Evolutionary conservation across 2,797 vertebrate genomes (phyloP), one percentile per base, ranked within the genome.

Genomic region (Phylloscopus collybita): DNA sequence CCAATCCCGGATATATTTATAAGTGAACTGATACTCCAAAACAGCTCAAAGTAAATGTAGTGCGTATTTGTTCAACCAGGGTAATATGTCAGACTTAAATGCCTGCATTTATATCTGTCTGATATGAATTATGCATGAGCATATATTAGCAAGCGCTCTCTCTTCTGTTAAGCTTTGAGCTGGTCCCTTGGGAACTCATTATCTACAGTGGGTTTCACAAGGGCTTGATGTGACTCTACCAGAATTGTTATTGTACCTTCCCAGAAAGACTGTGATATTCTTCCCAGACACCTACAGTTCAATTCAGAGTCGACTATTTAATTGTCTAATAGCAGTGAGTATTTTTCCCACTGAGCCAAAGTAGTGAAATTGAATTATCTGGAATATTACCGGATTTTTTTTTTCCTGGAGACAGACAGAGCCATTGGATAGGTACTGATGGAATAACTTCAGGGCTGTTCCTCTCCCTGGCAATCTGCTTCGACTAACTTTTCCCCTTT

Each of bases 61-160:
- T 2, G 8, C 4, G 1, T 60, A 62, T 72, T 76, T 90, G 86
- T 66, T 90, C 91, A 83, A n/a, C 30, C n/a, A 84, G 82, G 57
- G 62, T 62, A 81, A 73, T 59, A 54, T 40, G 47, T 73, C 82
- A 80, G 65, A 78, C 27, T 81, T 92, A 94, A 91, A 88, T 54
- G 85, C 56, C 50, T 61, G 61, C 76, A 75, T 84, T 94, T 94
- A 81, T 76, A 91, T 47, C 36, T 56, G 62, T 53, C 59, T 32
- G 44, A 50, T 38, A 93, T 94, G 85, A 97, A 96, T 96, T 91
- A 97, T 95, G 59, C 56, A 95, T 92, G 65, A 32, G 34, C 69
- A 54, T 40, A 14, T 71, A 84, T 93, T 93, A 92, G 93, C 64
- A 61, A 76, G 79, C 54, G 64, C 54, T 38, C 54, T n/a, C 65